Conservation (phyloP, 2,888 invertebrate species). For the Eulithis prunata region DNA sequence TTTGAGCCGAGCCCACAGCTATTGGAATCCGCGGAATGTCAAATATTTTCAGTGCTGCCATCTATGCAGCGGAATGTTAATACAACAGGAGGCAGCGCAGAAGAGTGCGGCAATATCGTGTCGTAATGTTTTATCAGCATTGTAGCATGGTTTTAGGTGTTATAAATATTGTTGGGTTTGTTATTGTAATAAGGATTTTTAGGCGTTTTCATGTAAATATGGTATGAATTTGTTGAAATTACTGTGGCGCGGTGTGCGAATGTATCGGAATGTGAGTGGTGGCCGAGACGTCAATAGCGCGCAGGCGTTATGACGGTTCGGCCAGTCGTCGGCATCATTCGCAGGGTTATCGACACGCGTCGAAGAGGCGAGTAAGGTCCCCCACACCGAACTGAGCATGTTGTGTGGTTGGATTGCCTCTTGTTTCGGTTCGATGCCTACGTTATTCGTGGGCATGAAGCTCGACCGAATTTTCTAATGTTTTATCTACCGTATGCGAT, state of each 20-base stretch:
- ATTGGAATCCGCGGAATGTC: slow-evolving; percentile 87
- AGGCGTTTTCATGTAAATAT: slow-evolving; percentile 4
- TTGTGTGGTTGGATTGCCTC: slow-evolving; percentile 57
- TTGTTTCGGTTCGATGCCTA: slow-evolving; percentile 75
- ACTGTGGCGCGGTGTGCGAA: slow-evolving; percentile 64
- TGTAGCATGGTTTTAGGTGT: slow-evolving; percentile 11
- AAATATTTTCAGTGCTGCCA: slow-evolving; percentile 88
- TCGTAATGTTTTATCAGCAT: slow-evolving; percentile 27
- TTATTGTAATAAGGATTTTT: slow-evolving; percentile 8
- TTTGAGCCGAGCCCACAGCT: slow-evolving; percentile 89
- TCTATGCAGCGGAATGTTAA: slow-evolving; percentile 82
- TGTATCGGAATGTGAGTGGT: slow-evolving; percentile 75
- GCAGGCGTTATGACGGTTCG: slow-evolving; percentile 73
- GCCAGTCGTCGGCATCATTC: slow-evolving; percentile 31
- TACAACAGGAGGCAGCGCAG: slow-evolving; percentile 67
- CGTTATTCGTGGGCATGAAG: slow-evolving; percentile 49
- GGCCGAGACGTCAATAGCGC: slow-evolving; percentile 70
- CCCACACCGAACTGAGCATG: slow-evolving; percentile 58
- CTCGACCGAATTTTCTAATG: slow-evolving; percentile 41
- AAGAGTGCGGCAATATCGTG: slow-evolving; percentile 55
- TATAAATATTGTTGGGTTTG: slow-evolving; percentile 5
- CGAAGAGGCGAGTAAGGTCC: slow-evolving; percentile 66
- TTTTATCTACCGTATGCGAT: slow-evolving; percentile 9
- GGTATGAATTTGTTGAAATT: slow-evolving; percentile 31
- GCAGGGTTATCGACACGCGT: slow-evolving; percentile 82